A percentile compares a stretch with the other conserved stretches of the same genome.
These are phyloP conservation scores for Pseudoips prasinana DNA, from an alignment of 2,888 invertebrate species.

Conservation along the genomic window DNA sequence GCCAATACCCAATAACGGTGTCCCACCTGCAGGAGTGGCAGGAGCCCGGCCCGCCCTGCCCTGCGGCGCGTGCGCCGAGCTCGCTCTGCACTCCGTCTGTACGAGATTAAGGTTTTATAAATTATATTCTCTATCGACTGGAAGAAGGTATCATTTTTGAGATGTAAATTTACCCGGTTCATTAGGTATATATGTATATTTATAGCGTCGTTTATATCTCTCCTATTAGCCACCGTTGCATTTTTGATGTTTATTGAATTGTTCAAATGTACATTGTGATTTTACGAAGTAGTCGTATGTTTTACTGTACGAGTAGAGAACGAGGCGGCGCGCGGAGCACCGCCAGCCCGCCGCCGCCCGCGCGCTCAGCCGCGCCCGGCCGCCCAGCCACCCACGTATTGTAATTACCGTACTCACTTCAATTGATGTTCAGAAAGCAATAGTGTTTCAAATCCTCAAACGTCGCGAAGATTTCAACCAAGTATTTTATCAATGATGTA, in stretches of 20 bases:
- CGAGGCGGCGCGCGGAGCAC: too few relatives aligned
- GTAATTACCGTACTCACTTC: too few relatives aligned
- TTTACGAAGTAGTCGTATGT: constrained; percentile 21
- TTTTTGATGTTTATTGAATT: constrained; percentile 72
- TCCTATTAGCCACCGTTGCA: constrained; percentile 71
- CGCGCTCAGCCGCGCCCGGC: too few relatives aligned
- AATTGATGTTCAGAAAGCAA: too few relatives aligned
- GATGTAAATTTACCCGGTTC: constrained; percentile 77
- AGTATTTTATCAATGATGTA: too few relatives aligned
- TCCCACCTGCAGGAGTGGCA: too few relatives aligned
- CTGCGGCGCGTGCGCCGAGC: constrained; percentile 26
- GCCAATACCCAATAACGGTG: not conserved
- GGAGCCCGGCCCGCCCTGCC: constrained; percentile 33
- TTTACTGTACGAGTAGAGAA: too few relatives aligned
- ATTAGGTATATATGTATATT: constrained; percentile 59
- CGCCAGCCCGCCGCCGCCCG: too few relatives aligned
- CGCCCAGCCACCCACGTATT: too few relatives aligned
- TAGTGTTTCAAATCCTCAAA: too few relatives aligned
- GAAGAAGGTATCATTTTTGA: constrained; percentile 74
- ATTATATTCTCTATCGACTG: constrained; percentile 66
- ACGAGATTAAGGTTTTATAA: constrained; percentile 57
- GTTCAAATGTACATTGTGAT: constrained; percentile 53
- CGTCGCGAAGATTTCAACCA: too few relatives aligned
- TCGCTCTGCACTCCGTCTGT: constrained; percentile 25
- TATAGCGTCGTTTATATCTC: constrained; percentile 72